Conservation (phyloP, 2,888 invertebrate genomes). For the Gymnosoma rotundatum region DNA sequence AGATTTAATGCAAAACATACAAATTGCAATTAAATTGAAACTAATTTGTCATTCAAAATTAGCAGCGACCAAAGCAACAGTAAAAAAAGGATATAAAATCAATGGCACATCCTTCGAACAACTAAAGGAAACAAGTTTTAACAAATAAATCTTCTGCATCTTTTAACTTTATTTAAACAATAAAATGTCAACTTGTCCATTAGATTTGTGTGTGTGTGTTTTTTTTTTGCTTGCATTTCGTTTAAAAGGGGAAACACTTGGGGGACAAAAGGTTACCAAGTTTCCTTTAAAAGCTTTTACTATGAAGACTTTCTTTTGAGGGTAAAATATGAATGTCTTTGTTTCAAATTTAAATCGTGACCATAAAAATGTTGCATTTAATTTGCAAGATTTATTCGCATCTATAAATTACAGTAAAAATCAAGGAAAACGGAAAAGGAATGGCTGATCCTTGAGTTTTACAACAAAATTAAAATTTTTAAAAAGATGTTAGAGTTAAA, state of each 20-base stretch:
- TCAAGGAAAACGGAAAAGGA: constrained; percentile 21
- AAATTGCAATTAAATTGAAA: constrained; percentile 68
- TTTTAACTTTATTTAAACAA: constrained; percentile 64
- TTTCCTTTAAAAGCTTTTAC: constrained; percentile 1
- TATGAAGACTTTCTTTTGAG: neutral
- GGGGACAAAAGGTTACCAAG: constrained; percentile 37
- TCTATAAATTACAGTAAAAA: constrained; percentile 46
- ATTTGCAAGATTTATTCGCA: constrained; percentile 45
- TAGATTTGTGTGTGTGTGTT: constrained; percentile 16
- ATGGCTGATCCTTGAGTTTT: neutral
- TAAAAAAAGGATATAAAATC: constrained; percentile 6
- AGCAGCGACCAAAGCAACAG: neutral
- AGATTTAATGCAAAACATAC: constrained; percentile 21
- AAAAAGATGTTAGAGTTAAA: too few relatives aligned
- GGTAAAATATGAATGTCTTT: constrained; percentile 2
- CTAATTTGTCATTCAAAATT: constrained; percentile 67
- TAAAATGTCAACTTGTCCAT: constrained; percentile 65
- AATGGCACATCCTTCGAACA: constrained; percentile 38
- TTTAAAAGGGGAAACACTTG: neutral
- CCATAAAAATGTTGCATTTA: constrained; percentile 16
- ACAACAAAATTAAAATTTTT: neutral
- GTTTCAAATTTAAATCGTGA: constrained; percentile 25
- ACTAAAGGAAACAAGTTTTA: constrained; percentile 23
- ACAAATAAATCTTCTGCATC: constrained; percentile 61
- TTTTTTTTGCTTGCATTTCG: neutral